Conservation (phyloP, 2,113 vertebrate genomes). For the Gambusia affinis region DNA sequence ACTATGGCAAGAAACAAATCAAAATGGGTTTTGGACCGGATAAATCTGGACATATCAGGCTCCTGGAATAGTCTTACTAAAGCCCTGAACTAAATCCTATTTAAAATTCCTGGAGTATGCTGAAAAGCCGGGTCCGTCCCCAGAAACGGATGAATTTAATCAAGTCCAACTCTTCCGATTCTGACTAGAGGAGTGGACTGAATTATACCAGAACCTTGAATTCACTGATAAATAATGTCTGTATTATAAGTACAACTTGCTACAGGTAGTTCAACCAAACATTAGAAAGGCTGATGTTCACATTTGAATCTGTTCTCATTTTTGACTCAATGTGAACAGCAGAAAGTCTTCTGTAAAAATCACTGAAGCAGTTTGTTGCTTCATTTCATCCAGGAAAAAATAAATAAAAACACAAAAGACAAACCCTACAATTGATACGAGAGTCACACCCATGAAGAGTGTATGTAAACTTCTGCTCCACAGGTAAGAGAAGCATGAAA, state of each 20-base stretch:
- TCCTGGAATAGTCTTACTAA: neutral
- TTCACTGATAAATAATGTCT: neutral
- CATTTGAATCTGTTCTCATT: no score
- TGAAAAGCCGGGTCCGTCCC: neutral
- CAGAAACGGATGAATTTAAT: neutral
- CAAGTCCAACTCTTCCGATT: neutral
- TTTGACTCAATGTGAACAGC: neutral
- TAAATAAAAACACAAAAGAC: neutral
- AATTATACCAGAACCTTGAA: neutral
- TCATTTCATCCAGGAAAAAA: neutral
- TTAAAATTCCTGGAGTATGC: neutral
- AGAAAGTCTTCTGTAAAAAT: neutral
- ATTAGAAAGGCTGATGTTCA: neutral
- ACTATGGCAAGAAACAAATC: neutral
- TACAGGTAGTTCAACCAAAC: neutral
- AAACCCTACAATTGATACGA: no score
- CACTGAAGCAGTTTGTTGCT: neutral
- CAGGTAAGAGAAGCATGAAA: constrained; percentile 17
- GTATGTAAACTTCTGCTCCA: neutral
- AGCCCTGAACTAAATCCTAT: neutral
- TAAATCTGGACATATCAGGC: neutral
- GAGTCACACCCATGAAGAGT: no score
- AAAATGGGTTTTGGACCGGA: neutral
- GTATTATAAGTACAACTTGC: neutral
- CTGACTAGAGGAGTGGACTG: neutral